Percentiles rank a stretch among this genome's conserved stretches.
phyloP scores from a whole-genome alignment of 2,113 vertebrate species.

The Camelus dromedarius region DNA sequence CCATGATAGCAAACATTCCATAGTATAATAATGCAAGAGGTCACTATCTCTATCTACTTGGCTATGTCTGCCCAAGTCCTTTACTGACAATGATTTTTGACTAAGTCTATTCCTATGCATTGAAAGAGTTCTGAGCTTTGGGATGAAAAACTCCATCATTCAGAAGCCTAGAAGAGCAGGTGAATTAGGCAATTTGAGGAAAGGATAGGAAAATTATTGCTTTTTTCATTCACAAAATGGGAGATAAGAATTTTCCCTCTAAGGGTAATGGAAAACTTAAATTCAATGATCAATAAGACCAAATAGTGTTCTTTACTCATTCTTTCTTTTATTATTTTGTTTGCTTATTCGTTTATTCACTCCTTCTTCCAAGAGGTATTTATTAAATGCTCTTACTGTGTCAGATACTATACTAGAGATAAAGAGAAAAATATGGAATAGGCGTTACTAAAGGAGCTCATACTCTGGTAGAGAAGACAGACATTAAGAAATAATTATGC shows the following conservation, averaged over 20 bases:
- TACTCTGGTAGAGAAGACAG: neutral
- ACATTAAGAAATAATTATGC: neutral
- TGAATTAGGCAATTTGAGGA: neutral
- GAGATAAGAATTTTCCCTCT: neutral
- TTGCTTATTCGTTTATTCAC: neutral
- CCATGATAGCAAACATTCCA: neutral
- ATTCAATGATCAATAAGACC: neutral
- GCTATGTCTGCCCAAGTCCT: neutral
- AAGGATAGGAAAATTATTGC: neutral
- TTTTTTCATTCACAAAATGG: neutral
- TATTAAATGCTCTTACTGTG: neutral
- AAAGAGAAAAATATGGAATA: neutral
- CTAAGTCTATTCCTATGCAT: neutral
- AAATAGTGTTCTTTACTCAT: neutral
- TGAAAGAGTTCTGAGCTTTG: neutral
- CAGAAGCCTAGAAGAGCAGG: neutral
- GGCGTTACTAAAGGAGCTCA: neutral
- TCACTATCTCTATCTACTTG: neutral
- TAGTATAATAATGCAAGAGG: neutral
- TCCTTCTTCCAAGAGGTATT: neutral
- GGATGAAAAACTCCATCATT: neutral
- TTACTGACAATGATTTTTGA: neutral
- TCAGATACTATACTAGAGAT: neutral
- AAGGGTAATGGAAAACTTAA: neutral
- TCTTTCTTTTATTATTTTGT: slow-evolving; percentile 13